These are phyloP conservation scores for Ceramica pisi DNA, from an alignment of 2,888 invertebrate genomes.

Conservation along the genomic window DNA sequence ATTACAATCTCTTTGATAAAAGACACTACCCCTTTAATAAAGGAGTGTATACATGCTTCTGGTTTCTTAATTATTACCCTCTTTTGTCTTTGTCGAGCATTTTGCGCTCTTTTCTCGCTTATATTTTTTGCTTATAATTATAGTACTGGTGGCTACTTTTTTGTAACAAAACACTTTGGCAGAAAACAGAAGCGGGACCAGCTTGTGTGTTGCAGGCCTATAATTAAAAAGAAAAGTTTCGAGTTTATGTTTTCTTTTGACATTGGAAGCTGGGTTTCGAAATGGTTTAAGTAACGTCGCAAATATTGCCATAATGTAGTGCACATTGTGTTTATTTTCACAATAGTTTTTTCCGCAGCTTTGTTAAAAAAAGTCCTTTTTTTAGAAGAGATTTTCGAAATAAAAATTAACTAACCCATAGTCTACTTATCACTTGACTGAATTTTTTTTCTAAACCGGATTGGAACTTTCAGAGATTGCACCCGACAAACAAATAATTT, in stretches of 20 bases:
- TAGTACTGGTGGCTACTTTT: conserved; percentile 35
- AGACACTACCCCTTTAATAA: conserved; percentile 32
- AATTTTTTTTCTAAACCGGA: no score
- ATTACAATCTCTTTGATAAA: conserved; percentile 28
- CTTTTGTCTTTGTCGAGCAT: conserved; percentile 51
- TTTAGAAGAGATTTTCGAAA: no score
- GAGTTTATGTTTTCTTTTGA: neutral
- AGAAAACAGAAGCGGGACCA: conserved; percentile 11
- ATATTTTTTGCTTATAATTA: conserved; percentile 56
- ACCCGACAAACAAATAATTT: no score
- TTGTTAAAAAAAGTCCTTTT: no score
- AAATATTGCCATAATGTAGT: neutral
- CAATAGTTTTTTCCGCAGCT: neutral
- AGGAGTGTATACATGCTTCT: conserved; percentile 35
- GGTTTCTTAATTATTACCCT: conserved; percentile 54
- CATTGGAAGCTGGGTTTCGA: neutral
- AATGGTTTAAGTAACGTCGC: no score
- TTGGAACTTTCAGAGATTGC: no score
- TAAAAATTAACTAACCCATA: no score
- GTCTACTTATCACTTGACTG: no score
- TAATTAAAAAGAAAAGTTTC: conserved; percentile 40
- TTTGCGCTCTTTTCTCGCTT: conserved; percentile 32
- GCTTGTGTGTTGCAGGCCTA: conserved; percentile 24
- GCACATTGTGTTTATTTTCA: neutral
- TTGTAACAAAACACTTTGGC: conserved; percentile 40